These are phyloP conservation scores for Telmatherina bonti DNA, from an alignment of 2,797 vertebrate species.

Conservation along the genomic window DNA sequence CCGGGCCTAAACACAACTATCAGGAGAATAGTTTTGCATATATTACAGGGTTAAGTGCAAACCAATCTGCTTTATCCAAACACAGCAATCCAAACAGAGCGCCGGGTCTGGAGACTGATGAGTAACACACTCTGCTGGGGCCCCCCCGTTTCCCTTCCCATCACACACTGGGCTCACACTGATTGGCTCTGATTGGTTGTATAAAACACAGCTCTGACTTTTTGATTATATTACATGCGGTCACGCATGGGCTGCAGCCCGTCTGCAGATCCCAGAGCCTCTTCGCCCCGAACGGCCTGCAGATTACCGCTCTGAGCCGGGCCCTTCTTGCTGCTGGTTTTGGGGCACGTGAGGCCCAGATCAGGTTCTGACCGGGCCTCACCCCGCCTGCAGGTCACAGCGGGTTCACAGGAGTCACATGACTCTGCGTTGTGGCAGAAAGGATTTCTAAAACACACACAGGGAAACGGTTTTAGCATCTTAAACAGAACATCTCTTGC, in stretches of 20 bases:
- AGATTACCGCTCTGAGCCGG: conserved; percentile 45
- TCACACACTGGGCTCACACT: conserved; percentile 67
- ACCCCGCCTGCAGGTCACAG: conserved; percentile 51
- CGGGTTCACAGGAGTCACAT: conserved; percentile 71
- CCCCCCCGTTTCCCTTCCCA: conserved; percentile 54
- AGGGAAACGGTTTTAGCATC: conserved; percentile 78
- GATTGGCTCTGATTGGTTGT: conserved; percentile 87
- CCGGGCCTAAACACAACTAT: conserved; percentile 76
- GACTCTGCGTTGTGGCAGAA: conserved; percentile 58
- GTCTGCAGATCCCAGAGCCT: conserved; percentile 69
- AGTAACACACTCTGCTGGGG: conserved; percentile 77
- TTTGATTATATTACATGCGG: conserved; percentile 85
- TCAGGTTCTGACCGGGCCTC: conserved; percentile 26
- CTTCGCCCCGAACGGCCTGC: conserved; percentile 35
- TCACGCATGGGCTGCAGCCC: conserved; percentile 70
- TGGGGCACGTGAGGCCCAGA: conserved; percentile 55
- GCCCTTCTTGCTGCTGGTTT: conserved; percentile 8
- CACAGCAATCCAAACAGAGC: conserved; percentile 85
- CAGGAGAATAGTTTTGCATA: conserved; percentile 86
- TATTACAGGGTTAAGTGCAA: conserved; percentile 90
- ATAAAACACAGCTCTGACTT: conserved; percentile 84
- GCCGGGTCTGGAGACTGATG: conserved; percentile 81
- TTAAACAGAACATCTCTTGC: conserved; percentile 82
- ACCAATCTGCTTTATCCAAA: conserved; percentile 88
- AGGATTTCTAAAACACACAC: conserved; percentile 64